Base-by-base conservation (phyloP, 2,888 invertebrate species). In the Allolobophora icterica region DNA sequence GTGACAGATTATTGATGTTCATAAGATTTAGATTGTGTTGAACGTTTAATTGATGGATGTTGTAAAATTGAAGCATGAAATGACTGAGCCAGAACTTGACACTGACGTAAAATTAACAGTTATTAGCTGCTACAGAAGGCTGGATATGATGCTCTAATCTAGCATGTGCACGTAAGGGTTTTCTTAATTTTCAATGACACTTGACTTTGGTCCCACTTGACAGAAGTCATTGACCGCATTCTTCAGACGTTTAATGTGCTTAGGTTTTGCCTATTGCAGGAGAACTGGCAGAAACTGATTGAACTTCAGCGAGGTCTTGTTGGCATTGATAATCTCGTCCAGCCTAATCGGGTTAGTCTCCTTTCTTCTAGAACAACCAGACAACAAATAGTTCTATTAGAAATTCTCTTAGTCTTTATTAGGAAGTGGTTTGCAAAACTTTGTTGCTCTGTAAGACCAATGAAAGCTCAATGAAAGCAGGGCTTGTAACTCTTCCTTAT, bases 291-390 rank as follows among this genome's bases (percentile, higher is more conserved):
- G 45, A 97, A 97, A 93, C 96, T 99, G 90, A 97, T 98, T 94
- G 98, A 98, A 95, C 95, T 99, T 93, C 98, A 98, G 95, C 96
- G 98, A 92, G 98, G 99, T 95, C 96, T 99, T 93, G 96, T 96
- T 91, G 97, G 97, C n/a, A 97, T 98, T 94, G 97, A 97, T 92
- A 95, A 91, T 90, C 92, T 95, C 5, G 94, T 94, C 11, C 94
- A 94, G 92, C 93, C 94, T 33, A 94, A 94, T 91, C 93, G 95
- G 93, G 95, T 95, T 92, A 92, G 94, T 93, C 24, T 71, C 5
- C 19, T 71, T 71, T 71, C 71, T 71, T n/a, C 71, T 30, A 11
- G 71, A n/a, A 13, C 71, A 30, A 71, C n/a, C n/a, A 71, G 17
- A n/a, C 30, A 4, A 24, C 8, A 52, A n/a, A 8, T 71, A 13